Conservation (phyloP, 1,140 invertebrate genomes). For the Conopomorpha cramerella region DNA sequence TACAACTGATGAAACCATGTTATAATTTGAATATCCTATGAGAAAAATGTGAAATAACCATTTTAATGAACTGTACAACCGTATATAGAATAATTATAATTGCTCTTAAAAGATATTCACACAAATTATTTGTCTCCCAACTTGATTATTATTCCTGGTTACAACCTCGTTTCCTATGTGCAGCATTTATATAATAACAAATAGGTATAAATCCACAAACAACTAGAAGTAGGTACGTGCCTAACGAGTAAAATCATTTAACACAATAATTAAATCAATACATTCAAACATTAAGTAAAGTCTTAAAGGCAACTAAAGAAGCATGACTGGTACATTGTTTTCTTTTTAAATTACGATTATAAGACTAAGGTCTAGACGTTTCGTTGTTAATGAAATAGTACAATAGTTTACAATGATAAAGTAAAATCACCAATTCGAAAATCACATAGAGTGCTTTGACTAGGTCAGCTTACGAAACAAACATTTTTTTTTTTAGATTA, state of each 20-base stretch:
- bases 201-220: conserved; percentile 18
- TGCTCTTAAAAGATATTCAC: conserved; percentile 54
- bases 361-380: no score
- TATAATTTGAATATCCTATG: conserved; percentile 12
- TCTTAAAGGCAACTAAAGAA: no score
- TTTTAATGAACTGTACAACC: conserved; percentile 33
- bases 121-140: conserved; percentile 53
- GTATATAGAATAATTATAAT: conserved; percentile 27
- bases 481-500: no score
- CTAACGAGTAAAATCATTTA: conserved; percentile 15
- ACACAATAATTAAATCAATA: conserved; percentile 9
- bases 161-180: conserved; percentile 58
- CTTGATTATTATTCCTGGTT: conserved; percentile 35
- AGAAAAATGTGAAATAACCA: conserved; percentile 10
- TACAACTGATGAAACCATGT: conserved; percentile 16
- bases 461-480: no score
- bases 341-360: no score
- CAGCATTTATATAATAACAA: no score
- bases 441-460: no score
- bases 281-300: conserved; percentile 13
- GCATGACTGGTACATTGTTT: no score
- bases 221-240: conserved; percentile 20
- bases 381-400: no score
- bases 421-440: no score
- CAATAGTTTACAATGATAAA: no score